A percentile compares a stretch with the other conserved stretches of the same genome.
Evolutionary conservation across 2,888 invertebrate genomes (phyloP).

Genomic region (Sinelater perroti): DNA sequence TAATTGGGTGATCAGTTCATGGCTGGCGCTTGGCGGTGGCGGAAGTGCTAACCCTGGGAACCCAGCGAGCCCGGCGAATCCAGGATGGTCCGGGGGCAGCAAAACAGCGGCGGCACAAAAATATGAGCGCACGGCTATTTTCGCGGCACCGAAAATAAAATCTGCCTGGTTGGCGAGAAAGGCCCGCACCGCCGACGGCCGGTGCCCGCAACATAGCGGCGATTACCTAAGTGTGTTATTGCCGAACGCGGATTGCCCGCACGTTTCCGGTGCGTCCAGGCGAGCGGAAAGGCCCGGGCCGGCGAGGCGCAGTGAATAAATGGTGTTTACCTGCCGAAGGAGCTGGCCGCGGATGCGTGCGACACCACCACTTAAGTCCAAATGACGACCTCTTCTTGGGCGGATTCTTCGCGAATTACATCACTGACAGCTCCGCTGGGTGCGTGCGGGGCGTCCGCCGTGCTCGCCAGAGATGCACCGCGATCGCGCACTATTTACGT

Average conservation of each 20-base stretch:
- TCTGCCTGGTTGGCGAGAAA: constrained; percentile 8
- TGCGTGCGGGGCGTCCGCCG: constrained; percentile 1
- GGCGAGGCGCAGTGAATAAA: no score
- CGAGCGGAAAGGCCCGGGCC: no score
- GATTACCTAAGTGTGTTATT: no score
- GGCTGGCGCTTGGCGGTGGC: no score
- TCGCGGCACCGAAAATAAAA: constrained; percentile 19
- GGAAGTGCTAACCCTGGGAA: no score
- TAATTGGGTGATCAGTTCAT: no score
- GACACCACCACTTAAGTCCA: constrained; percentile 19
- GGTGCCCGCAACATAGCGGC: no score
- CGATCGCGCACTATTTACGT: constrained; percentile 25
- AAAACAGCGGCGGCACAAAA: no score
- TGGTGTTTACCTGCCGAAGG: constrained; percentile 24
- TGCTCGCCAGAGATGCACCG: constrained; percentile 20
- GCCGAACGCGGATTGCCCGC: no score
- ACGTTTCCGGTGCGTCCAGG: no score
- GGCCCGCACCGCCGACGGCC: background rate
- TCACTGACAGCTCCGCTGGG: constrained; percentile 29
- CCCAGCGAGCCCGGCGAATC: no score
- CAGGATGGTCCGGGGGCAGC: no score
- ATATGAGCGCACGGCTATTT: constrained; percentile 19
- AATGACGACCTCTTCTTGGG: constrained; percentile 2
- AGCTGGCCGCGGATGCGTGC: constrained; percentile 9
- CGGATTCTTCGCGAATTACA: constrained; percentile 32